Percentiles rank a stretch among this genome's conserved stretches.
phyloP scores from a whole-genome alignment of 2,113 vertebrate genomes.

The Dolichallabes microphthalmus region DNA sequence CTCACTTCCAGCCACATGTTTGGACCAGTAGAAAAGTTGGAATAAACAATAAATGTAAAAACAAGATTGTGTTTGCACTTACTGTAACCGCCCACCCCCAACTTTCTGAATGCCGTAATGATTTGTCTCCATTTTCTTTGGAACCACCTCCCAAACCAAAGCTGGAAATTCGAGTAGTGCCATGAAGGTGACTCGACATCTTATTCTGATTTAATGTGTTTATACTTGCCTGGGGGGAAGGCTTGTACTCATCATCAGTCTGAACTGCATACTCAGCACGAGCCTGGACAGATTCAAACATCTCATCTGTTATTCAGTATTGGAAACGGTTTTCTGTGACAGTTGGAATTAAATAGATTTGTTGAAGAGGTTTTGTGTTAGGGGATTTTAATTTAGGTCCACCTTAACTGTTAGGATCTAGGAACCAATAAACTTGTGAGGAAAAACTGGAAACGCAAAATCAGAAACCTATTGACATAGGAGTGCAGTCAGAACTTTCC shows the following conservation, averaged over 20 bases:
- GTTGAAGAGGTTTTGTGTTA: not conserved
- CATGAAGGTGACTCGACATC: not conserved
- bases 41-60: not conserved
- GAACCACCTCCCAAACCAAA: not conserved
- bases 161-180: constrained; percentile 20
- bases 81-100: too few relatives aligned
- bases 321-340: not conserved
- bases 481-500: not conserved
- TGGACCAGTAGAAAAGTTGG: too few relatives aligned
- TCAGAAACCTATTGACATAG: not conserved
- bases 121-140: not conserved
- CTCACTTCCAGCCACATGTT: too few relatives aligned
- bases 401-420: not conserved
- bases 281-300: constrained; percentile 9
- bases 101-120: not conserved
- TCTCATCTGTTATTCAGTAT: not conserved
- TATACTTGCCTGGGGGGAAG: constrained; percentile 2
- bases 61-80: not conserved
- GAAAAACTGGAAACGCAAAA: not conserved
- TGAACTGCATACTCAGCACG: not conserved
- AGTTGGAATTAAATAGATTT: not conserved
- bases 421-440: not conserved
- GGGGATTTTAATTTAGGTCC: not conserved
- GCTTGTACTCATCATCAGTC: constrained; percentile 14
- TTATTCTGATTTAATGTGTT: not conserved